Evolutionary conservation across 2,888 invertebrate species (phyloP).

Genomic region (Cerastis rubricosa): DNA sequence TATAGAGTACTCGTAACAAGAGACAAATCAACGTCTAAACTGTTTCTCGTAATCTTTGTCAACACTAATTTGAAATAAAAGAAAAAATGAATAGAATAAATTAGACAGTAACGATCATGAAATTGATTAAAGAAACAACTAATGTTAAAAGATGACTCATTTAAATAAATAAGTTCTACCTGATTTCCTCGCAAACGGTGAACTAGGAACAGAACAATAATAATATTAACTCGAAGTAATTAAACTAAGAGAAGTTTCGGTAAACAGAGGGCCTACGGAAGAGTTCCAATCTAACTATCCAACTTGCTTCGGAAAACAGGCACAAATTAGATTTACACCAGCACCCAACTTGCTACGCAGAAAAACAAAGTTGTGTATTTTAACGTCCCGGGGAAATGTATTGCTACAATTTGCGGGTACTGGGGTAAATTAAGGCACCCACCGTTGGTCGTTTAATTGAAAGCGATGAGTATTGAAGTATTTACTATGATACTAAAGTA

Average conservation of each 20-base stretch:
- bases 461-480: conserved; percentile 18
- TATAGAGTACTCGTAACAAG: conserved; percentile 1
- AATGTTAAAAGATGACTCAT: neutral
- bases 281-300: conserved; percentile 38
- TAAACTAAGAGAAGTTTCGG: conserved; percentile 48
- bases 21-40: neutral
- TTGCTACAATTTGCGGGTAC: conserved; percentile 30
- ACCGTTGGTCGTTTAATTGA: conserved; percentile 19
- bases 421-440: neutral
- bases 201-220: conserved; percentile 23
- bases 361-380: conserved; percentile 50
- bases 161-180: neutral
- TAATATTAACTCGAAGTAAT: conserved; percentile 37
- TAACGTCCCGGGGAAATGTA: conserved; percentile 32
- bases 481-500: neutral
- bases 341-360: conserved; percentile 42
- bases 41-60: neutral
- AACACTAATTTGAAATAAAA: neutral
- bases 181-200: neutral
- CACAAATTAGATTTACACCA: conserved; percentile 57
- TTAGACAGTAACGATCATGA: neutral
- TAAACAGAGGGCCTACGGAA: conserved; percentile 30
- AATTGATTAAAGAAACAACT: neutral
- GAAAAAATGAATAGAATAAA: neutral
- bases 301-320: conserved; percentile 28